Evolutionary conservation across 1,140 invertebrate species (phyloP), one percentile per base, ranked within the genome.

Genomic region (Euwallacea fornicatus): DNA sequence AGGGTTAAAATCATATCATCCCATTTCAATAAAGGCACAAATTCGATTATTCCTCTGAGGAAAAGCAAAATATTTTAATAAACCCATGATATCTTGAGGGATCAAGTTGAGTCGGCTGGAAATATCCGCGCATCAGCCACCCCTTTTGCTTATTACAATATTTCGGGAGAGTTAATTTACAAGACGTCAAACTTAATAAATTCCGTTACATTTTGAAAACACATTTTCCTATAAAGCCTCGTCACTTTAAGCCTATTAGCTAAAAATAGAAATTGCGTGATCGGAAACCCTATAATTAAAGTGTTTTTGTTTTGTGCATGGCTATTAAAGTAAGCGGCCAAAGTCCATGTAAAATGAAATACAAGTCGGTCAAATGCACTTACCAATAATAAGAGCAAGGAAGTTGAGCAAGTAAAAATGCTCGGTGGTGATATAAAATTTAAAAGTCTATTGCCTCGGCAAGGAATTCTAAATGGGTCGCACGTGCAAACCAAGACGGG

Each of bases 361-460:
- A 33, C 1, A 33, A 33, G 21, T 33, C 21, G 21, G 21, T 33
- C 21, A 4, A 33, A 33, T 33, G 21, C 21, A 33, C 4, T 33
- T 33, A 33, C 21, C 21, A 33, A 33, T 33, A 33, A 33, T 33
- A 33, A 33, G 21, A 33, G 21, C 21, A 33, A 33, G 21, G 4
- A 33, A 33, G 21, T 33, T 2, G 21, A 33, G 21, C 21, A 33
- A 33, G 21, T 33, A 33, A 33, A 33, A 4, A 33, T 33, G 21
- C 21, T 33, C 21, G 21, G 54, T 59, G 54, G 50, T 46, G 50
- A 60, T 21, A 59, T 56, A 65, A 71, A 71, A 65, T 65, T 71
- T 71, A 44, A 71, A 71, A 71, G 53, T 71, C 50, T 65, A 65
- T 65, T 58, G 50, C 69, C 62, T 72, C 66, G 64, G 58, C 59